Evolutionary conservation across 2,113 vertebrate genomes (phyloP).

Genomic region (Siphamia tubifer): DNA sequence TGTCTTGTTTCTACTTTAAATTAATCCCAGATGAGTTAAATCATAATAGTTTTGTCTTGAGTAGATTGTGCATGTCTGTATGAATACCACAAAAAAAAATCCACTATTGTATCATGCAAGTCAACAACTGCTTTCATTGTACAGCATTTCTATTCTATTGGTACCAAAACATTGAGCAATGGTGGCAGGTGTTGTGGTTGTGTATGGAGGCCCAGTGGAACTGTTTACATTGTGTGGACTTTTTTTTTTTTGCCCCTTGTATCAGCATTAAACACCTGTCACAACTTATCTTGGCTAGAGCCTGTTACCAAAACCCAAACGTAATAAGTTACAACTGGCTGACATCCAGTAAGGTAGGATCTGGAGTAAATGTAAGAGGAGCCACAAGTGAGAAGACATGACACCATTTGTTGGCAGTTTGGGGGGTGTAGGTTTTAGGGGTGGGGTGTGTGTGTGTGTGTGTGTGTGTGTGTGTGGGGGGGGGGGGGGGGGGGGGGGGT

Average conservation of each 20-base stretch:
- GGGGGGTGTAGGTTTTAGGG: not conserved
- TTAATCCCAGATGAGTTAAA: not conserved
- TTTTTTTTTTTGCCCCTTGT: constrained; percentile 4
- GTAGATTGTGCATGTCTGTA: not conserved
- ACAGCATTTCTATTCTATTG: not conserved
- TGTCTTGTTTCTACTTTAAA: not conserved
- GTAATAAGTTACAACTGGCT: not conserved
- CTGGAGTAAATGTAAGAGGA: not conserved
- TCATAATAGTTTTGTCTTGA: not conserved
- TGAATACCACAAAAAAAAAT: not conserved
- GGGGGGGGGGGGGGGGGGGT: no score
- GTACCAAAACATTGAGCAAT: constrained; percentile 19
- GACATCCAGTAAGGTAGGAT: not conserved
- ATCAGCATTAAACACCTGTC: constrained; percentile 58
- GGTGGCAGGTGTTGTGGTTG: constrained; percentile 33
- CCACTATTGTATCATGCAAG: not conserved
- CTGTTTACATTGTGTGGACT: constrained; percentile 28
- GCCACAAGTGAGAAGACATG: constrained; percentile 25
- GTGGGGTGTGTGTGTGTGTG: no score
- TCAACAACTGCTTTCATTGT: not conserved
- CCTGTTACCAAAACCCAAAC: constrained; percentile 1
- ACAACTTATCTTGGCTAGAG: constrained; percentile 15
- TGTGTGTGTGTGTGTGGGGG: no score
- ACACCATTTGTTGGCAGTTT: constrained; percentile 50
- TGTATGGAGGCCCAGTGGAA: not conserved